Percentiles rank a stretch among this genome's conserved stretches.
Evolutionary conservation across 2,888 invertebrate genomes (phyloP).

Genomic region (Drosophila fulvimacula): DNA sequence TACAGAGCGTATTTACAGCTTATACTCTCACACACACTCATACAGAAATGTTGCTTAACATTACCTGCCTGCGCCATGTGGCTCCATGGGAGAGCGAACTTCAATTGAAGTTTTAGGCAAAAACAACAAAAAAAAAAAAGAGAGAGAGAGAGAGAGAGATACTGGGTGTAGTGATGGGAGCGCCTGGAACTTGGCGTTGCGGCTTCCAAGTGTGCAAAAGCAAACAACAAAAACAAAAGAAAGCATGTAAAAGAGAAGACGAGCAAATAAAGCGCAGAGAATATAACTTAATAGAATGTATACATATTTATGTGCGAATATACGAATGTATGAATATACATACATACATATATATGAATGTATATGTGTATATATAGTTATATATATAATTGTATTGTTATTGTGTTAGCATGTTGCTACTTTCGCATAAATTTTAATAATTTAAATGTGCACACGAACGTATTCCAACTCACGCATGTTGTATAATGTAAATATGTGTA

Average conservation of each 20-base stretch:
- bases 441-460: conserved; percentile 52
- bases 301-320: conserved; percentile 11
- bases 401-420: conserved; percentile 21
- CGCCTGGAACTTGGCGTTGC: conserved; percentile 14
- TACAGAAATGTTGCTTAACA: conserved; percentile 12
- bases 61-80: conserved; percentile 6
- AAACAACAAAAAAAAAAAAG: conserved; percentile 4
- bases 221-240: conserved; percentile 33
- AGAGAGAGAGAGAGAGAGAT: conserved; percentile 4
- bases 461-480: conserved; percentile 33
- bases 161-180: conserved; percentile 6
- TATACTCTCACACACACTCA: neutral
- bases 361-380: conserved; percentile 3
- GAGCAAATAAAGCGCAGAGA: conserved; percentile 27
- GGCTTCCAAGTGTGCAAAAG: conserved; percentile 6
- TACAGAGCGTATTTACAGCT: conserved; percentile 17
- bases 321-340: conserved; percentile 2
- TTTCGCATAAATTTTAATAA: conserved; percentile 66
- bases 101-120: conserved; percentile 45
- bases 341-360: conserved; percentile 3
- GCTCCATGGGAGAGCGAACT: conserved; percentile 45
- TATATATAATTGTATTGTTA: neutral
- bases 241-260: conserved; percentile 27
- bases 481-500: conserved; percentile 5
- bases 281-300: conserved; percentile 36